Evolutionary conservation across 1,140 invertebrate species (phyloP).

Genomic region (Hyposmocoma kahamanoa): DNA sequence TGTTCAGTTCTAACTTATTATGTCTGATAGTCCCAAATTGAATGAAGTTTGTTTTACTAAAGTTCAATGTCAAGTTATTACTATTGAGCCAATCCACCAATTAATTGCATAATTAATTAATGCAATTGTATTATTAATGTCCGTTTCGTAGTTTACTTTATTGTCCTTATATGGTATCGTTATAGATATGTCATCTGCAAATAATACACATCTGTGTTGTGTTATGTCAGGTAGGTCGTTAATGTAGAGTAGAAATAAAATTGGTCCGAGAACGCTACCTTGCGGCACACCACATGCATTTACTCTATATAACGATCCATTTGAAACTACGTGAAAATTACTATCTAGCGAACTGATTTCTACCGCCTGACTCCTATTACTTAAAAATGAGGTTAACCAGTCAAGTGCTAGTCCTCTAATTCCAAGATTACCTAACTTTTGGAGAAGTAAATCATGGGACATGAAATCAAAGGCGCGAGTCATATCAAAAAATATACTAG

Average conservation of each 20-base stretch:
- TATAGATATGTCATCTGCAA: neutral
- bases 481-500: neutral
- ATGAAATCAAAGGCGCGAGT: neutral
- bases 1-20: neutral
- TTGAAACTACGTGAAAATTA: neutral
- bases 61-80: neutral
- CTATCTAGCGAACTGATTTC: neutral
- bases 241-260: neutral
- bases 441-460: neutral
- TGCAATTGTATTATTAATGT: neutral
- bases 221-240: neutral
- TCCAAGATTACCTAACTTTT: neutral
- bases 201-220: neutral
- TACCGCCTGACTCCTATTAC: neutral
- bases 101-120: too few species aligned
- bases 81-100: neutral
- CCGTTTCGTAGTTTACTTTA: neutral
- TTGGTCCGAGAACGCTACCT: neutral
- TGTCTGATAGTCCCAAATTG: neutral
- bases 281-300: neutral
- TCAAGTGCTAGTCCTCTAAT: neutral
- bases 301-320: neutral
- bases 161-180: neutral
- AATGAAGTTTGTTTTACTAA: constrained; percentile 4
- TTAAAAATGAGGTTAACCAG: neutral